Conservation (phyloP, 2,888 invertebrate genomes). For the Cartodere bifasciata region DNA sequence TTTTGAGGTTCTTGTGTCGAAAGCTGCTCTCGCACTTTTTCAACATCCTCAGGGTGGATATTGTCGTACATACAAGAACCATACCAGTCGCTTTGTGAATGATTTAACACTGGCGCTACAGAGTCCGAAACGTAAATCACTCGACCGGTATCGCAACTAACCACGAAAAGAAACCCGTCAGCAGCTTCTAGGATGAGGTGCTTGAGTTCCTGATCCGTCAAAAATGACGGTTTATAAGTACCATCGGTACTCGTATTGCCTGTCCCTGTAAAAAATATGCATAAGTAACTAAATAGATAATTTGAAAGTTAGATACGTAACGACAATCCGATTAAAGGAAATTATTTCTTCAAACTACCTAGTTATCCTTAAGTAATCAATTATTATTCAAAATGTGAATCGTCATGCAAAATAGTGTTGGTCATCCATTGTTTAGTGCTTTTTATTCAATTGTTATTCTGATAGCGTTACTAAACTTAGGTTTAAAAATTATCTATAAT, state of each 20-base stretch:
- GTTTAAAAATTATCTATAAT: too few species aligned
- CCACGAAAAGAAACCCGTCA: slow-evolving; percentile 94
- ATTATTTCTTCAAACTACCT: too few species aligned
- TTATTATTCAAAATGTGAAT: too few species aligned
- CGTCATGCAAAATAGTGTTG: too few species aligned
- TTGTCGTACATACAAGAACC: slow-evolving; percentile 91
- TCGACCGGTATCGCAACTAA: slow-evolving; percentile 93
- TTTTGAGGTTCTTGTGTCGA: slow-evolving; percentile 95
- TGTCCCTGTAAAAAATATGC: slow-evolving; percentile 51
- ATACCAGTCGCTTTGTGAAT: slow-evolving; percentile 97
- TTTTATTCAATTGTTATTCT: too few species aligned
- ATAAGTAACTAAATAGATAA: background rate
- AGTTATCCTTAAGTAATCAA: too few species aligned
- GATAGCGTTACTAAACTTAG: too few species aligned
- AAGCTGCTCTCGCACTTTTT: slow-evolving; percentile 92
- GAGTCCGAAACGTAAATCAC: slow-evolving; percentile 98
- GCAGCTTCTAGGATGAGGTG: slow-evolving; percentile 98
- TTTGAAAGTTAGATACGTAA: background rate
- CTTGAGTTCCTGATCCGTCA: slow-evolving; percentile 97
- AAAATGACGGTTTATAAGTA: slow-evolving; percentile 95
- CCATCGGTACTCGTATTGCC: slow-evolving; percentile 95
- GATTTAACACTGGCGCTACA: slow-evolving; percentile 93
- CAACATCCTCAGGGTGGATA: slow-evolving; percentile 95
- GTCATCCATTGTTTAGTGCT: too few species aligned
- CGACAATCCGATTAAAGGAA: background rate